Percentiles rank a stretch among this genome's conserved stretches.
These are phyloP conservation scores for Hydractinia symbiolongicarpus DNA, from an alignment of 30 jellyfish, hydroid and myxozoan species.

Conservation along the genomic window DNA sequence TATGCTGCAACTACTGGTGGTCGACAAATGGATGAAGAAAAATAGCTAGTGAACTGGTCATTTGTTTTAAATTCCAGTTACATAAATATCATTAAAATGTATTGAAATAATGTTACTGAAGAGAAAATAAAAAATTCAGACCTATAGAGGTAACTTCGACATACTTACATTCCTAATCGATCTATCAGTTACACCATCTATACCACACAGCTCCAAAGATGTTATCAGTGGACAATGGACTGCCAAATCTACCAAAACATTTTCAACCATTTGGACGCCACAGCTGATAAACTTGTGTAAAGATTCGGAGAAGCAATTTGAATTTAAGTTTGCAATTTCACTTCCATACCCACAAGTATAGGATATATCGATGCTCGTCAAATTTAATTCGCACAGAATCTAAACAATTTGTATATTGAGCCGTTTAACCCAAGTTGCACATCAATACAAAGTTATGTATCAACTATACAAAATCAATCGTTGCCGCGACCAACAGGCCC, in stretches of 20 bases:
- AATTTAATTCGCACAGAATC: not conserved
- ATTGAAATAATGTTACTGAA: too few species aligned
- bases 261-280: slow-evolving; percentile 1
- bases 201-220: not conserved
- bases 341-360: slow-evolving; percentile 2
- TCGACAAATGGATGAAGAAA: too few species aligned
- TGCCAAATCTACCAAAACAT: not conserved
- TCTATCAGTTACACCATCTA: not conserved
- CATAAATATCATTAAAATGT: too few species aligned
- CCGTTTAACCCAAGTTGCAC: not conserved
- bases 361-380: not conserved
- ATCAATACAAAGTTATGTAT: not conserved
- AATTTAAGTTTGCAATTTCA: not conserved
- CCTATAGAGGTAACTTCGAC: too few species aligned
- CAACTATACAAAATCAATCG: too few species aligned
- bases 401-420: not conserved
- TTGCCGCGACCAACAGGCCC: too few species aligned
- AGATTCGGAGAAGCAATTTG: slow-evolving; percentile 2
- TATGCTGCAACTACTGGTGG: too few species aligned
- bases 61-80: too few species aligned
- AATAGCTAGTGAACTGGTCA: too few species aligned
- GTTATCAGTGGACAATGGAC: not conserved
- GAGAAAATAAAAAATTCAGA: too few species aligned
- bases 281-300: not conserved
- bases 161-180: not conserved